A percentile compares a stretch with the other conserved stretches of the same genome.
Evolutionary conservation across 1,140 invertebrate species (phyloP).

Genomic region (Campoletis sonorensis): DNA sequence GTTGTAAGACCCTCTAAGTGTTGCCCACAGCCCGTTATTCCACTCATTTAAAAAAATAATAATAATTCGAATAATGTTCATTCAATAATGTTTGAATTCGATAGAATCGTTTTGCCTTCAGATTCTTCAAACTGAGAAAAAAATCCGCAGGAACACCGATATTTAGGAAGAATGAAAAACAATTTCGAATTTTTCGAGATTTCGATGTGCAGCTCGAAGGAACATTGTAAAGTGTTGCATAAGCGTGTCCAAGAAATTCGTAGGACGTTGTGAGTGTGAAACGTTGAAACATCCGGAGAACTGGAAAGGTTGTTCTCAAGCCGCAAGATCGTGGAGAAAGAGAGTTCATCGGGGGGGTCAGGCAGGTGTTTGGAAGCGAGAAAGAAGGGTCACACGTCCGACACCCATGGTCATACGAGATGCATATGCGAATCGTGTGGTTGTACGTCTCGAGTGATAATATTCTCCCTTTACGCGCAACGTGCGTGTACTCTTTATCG

Average conservation of each 20-base stretch:
- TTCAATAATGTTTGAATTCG: too few relatives aligned
- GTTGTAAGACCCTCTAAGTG: too few relatives aligned
- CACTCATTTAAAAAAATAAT: too few relatives aligned
- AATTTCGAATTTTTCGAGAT: too few relatives aligned
- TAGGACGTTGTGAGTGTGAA: neutral
- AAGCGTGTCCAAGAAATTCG: neutral
- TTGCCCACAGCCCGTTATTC: too few relatives aligned
- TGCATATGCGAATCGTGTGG: conserved; percentile 42
- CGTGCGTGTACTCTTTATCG: conserved; percentile 44
- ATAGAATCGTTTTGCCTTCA: too few relatives aligned
- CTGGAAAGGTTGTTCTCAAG: conserved; percentile 16
- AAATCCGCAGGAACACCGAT: too few relatives aligned
- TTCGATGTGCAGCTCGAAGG: too few relatives aligned
- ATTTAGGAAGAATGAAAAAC: too few relatives aligned
- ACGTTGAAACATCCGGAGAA: conserved; percentile 2
- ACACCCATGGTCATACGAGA: conserved; percentile 62
- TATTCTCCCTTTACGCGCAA: conserved; percentile 55
- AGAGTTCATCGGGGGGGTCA: conserved; percentile 63
- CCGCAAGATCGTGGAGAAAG: conserved; percentile 36
- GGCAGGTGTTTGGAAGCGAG: conserved; percentile 65
- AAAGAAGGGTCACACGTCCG: conserved; percentile 61
- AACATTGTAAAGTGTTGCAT: neutral
- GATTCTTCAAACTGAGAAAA: too few relatives aligned
- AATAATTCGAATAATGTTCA: too few relatives aligned
- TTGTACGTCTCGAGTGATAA: conserved; percentile 54